Evolutionary conservation across 2,113 vertebrate genomes (phyloP).

Genomic region (Mesitornis unicolor): DNA sequence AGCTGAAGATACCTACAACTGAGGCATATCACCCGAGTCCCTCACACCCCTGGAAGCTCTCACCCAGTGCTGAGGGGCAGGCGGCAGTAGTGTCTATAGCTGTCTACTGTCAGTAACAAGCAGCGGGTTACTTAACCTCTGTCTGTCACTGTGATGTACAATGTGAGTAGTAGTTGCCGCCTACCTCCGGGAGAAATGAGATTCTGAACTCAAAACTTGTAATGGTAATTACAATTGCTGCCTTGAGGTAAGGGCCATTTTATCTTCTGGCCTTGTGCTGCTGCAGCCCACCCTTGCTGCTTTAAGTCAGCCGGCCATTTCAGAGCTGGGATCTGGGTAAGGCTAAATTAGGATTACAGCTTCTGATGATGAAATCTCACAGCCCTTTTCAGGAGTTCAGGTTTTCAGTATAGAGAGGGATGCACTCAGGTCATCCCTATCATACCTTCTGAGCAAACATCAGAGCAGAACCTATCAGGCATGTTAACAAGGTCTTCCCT

Average conservation of each 20-base stretch:
- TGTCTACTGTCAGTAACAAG: neutral
- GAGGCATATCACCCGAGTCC: neutral
- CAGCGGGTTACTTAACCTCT: neutral
- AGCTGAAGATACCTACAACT: neutral
- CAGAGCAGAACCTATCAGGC: neutral
- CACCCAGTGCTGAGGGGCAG: neutral
- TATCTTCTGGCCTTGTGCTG: neutral
- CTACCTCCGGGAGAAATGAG: neutral
- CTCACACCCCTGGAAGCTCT: neutral
- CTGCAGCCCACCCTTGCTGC: neutral
- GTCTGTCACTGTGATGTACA: rapidly evolving
- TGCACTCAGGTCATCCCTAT: neutral
- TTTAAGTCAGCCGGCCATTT: neutral
- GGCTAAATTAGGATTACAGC: neutral
- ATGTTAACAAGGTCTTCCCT: neutral
- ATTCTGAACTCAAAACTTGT: neutral
- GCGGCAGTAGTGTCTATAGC: neutral
- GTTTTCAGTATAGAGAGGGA: neutral
- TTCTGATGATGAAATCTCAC: neutral
- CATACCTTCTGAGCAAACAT: neutral
- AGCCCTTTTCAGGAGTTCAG: neutral
- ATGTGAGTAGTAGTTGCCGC: neutral
- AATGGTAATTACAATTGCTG: neutral
- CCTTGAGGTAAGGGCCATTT: neutral
- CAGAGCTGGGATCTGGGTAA: neutral